Evolutionary conservation across 2,797 vertebrate species (phyloP).

Genomic region (Borostomias antarcticus): DNA sequence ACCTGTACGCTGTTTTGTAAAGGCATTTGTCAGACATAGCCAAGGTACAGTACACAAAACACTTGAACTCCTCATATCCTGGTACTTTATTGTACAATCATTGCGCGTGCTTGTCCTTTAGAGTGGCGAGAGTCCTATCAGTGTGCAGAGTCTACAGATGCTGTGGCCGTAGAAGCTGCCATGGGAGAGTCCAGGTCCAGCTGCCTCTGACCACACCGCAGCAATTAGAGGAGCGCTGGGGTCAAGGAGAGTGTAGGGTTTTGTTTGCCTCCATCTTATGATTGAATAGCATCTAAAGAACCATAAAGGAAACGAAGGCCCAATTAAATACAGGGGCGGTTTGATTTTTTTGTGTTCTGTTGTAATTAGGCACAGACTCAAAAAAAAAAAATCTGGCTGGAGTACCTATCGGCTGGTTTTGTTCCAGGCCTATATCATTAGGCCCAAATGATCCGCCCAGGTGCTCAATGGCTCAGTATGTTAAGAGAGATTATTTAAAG

Average conservation of each 20-base stretch:
- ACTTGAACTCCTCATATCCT: conserved; percentile 19
- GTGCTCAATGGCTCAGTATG: conserved; percentile 68
- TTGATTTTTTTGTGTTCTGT: conserved; percentile 70
- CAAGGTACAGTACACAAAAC: conserved; percentile 29
- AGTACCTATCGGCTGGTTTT: conserved; percentile 75
- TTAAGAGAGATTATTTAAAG: conserved; percentile 61
- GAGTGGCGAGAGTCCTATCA: conserved; percentile 26
- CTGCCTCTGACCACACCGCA: conserved; percentile 62
- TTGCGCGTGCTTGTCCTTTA: conserved; percentile 45
- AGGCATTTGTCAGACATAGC: conserved; percentile 3
- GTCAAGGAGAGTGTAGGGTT: conserved; percentile 75
- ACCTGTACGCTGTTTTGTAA: neutral
- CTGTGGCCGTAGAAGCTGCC: conserved; percentile 22
- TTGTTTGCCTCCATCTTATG: conserved; percentile 78
- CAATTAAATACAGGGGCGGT: conserved; percentile 73
- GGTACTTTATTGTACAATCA: conserved; percentile 38
- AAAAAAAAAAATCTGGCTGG: conserved; percentile 62
- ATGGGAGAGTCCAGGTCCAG: conserved; percentile 53
- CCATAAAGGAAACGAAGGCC: conserved; percentile 75
- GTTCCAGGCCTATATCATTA: conserved; percentile 76
- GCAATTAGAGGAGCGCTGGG: conserved; percentile 76
- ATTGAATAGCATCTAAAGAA: conserved; percentile 74
- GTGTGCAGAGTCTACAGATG: conserved; percentile 27
- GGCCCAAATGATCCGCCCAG: conserved; percentile 70
- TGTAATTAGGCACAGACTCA: conserved; percentile 73